phyloP scores from a whole-genome alignment of 2,113 vertebrate species.

The Perca schrenkii region DNA sequence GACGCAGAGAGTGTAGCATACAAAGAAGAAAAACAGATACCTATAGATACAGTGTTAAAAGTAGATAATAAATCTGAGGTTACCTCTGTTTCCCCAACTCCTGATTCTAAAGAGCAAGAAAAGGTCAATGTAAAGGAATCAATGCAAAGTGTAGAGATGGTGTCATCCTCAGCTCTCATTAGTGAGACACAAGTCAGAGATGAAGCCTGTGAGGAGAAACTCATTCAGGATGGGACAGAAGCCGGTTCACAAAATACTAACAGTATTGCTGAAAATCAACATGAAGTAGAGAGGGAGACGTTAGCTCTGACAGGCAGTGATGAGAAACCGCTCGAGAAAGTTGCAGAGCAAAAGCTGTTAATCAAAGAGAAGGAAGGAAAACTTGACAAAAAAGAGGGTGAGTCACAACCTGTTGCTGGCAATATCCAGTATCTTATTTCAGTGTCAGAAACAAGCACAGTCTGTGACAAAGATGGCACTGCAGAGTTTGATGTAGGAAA shows the following conservation, averaged over 20 bases:
- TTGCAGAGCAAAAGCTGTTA: constrained; percentile 43
- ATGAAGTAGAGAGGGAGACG: constrained; percentile 18
- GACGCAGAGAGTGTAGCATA: not conserved
- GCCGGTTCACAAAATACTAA: constrained; percentile 28
- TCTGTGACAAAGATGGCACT: constrained; percentile 37
- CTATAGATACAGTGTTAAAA: constrained; percentile 10
- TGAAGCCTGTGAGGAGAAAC: constrained; percentile 26
- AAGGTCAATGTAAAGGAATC: constrained; percentile 28
- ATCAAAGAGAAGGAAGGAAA: constrained; percentile 52
- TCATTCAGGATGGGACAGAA: constrained; percentile 17
- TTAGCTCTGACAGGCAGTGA: constrained; percentile 17
- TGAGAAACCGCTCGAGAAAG: constrained; percentile 25
- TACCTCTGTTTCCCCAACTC: not conserved
- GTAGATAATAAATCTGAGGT: constrained; percentile 33
- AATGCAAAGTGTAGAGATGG: constrained; percentile 24
- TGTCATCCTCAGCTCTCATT: constrained; percentile 33
- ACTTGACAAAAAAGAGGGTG: constrained; percentile 44
- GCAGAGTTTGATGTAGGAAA: constrained; percentile 38
- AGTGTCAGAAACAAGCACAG: constrained; percentile 38
- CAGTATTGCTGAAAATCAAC: constrained; percentile 44
- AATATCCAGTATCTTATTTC: constrained; percentile 55
- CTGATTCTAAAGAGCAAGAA: constrained; percentile 45
- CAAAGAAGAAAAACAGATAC: constrained; percentile 27
- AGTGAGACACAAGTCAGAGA: constrained; percentile 41
- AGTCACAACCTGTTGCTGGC: constrained; percentile 55